phyloP scores from a whole-genome alignment of 2,888 invertebrate genomes.

The Tromatobia lineatoria region DNA sequence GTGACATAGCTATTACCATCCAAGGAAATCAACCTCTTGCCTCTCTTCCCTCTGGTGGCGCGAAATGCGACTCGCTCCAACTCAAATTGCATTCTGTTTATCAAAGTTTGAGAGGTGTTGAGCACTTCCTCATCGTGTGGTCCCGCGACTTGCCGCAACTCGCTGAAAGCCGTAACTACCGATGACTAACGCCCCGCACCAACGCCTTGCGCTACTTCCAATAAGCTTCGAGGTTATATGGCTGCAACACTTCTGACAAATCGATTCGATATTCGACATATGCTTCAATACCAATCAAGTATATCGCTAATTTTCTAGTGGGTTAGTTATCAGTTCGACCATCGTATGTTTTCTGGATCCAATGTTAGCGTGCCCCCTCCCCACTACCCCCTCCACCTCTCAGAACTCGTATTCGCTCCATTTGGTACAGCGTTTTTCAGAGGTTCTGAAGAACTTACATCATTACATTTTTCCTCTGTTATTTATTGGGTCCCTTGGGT shows the following conservation, averaged over 20 bases:
- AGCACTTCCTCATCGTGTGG: conserved; percentile 13
- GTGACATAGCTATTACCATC: conserved; percentile 66
- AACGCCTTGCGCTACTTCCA: conserved; percentile 4
- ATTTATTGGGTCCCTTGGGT: too few species aligned
- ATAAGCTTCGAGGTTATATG: conserved; percentile 21
- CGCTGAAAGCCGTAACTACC: conserved; percentile 32
- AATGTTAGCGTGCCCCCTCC: background rate
- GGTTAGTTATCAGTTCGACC: background rate
- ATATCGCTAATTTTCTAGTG: background rate
- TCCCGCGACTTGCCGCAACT: conserved; percentile 12
- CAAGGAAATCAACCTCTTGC: conserved; percentile 49
- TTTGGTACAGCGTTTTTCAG: too few species aligned
- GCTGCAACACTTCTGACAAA: conserved; percentile 38
- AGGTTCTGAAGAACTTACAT: too few species aligned
- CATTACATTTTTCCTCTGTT: too few species aligned
- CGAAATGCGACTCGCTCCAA: conserved; percentile 47
- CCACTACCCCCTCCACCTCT: too few species aligned
- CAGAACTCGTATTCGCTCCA: too few species aligned
- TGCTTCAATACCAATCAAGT: background rate
- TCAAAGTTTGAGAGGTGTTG: conserved; percentile 54
- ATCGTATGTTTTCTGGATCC: background rate
- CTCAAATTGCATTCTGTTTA: conserved; percentile 59
- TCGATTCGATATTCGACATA: conserved; percentile 4
- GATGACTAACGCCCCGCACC: conserved; percentile 8
- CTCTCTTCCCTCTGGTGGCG: background rate